Evolutionary conservation across 2,888 invertebrate genomes (phyloP).

Genomic region (Chirona hameri): DNA sequence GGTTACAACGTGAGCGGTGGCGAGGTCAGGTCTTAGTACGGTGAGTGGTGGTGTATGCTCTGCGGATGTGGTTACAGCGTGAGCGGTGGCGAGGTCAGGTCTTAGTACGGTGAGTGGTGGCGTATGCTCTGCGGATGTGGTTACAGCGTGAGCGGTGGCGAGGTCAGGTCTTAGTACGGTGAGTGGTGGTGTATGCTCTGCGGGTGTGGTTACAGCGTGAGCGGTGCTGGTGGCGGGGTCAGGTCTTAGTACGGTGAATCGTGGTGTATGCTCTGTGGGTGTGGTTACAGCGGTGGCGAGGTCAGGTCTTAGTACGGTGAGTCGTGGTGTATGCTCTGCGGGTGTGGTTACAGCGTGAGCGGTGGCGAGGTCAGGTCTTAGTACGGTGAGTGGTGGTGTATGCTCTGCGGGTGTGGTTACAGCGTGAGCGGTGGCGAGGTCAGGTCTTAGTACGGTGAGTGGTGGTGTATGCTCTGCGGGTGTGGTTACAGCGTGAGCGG

Average conservation of each 20-base stretch:
- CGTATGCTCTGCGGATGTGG: too few relatives aligned
- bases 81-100: slow-evolving; percentile 49
- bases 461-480: too few relatives aligned
- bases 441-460: slow-evolving; percentile 59
- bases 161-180: slow-evolving; percentile 56
- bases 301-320: slow-evolving; percentile 57
- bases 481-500: too few relatives aligned
- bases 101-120: slow-evolving; percentile 53
- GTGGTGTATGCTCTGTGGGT: too few relatives aligned
- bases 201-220: too few relatives aligned
- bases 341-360: too few relatives aligned
- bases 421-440: slow-evolving; percentile 41
- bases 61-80: too few relatives aligned
- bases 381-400: slow-evolving; percentile 50
- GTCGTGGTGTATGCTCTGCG: slow-evolving; percentile 43
- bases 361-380: slow-evolving; percentile 52
- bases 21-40: slow-evolving; percentile 54
- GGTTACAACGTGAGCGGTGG: too few relatives aligned
- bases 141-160: slow-evolving; percentile 39
- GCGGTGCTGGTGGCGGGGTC: slow-evolving; percentile 45
- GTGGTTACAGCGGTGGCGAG: slow-evolving; percentile 39
- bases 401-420: too few relatives aligned
- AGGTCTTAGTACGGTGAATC: slow-evolving; percentile 58
- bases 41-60: slow-evolving; percentile 48
- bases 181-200: slow-evolving; percentile 43